Percentiles rank a stretch among this genome's conserved stretches.
phyloP scores from a whole-genome alignment of 2,797 vertebrate species.

The Lacerta viridis region DNA sequence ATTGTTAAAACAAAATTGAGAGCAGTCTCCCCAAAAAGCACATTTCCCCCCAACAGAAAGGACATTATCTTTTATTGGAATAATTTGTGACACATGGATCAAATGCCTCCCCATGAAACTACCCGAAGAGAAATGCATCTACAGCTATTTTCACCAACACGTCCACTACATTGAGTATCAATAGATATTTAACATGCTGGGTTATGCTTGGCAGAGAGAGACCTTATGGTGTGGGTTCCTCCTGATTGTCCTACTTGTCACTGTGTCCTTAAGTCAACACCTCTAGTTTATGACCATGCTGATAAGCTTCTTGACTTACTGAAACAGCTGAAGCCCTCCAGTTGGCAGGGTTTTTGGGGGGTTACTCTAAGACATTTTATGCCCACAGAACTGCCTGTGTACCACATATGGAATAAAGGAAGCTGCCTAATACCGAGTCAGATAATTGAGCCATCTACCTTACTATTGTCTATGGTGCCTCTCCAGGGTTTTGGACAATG shows the following conservation, averaged over 20 bases:
- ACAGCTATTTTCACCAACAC: not conserved
- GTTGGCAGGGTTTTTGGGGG: not conserved
- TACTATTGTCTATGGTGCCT: too few species aligned
- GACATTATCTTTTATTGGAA: not conserved
- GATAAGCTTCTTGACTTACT: not conserved
- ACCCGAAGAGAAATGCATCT: too few species aligned
- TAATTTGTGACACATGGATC: not conserved
- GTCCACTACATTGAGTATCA: not conserved
- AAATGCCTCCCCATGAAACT: not conserved
- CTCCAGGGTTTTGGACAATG: too few species aligned
- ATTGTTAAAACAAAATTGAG: not conserved
- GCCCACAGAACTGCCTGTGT: not conserved
- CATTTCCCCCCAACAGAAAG: not conserved
- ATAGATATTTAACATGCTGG: not conserved
- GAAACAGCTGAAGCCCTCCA: not conserved
- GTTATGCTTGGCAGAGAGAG: not conserved
- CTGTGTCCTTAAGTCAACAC: not conserved
- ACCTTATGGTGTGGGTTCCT: not conserved
- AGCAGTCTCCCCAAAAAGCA: not conserved
- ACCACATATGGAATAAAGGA: not conserved
- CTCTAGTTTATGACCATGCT: not conserved
- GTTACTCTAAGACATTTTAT: not conserved
- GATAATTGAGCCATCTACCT: too few species aligned
- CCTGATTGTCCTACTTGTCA: not conserved
- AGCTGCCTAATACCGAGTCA: too few species aligned